Evolutionary conservation across 2,113 vertebrate species (phyloP).

Genomic region (Chaetorhynchus papuensis): DNA sequence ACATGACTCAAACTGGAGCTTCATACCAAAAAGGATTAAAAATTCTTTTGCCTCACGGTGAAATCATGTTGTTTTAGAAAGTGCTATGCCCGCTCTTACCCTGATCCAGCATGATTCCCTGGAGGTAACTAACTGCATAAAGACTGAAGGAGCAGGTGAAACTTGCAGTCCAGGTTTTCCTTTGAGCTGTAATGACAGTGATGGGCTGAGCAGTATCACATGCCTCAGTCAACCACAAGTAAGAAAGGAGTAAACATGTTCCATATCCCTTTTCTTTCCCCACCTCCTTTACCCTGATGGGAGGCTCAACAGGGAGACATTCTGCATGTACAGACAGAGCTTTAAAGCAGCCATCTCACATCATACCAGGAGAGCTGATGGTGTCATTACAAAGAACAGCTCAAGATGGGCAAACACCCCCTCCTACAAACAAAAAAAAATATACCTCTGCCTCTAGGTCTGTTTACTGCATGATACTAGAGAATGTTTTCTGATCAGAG

Average conservation of each 20-base stretch:
- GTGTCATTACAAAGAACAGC: accelerated
- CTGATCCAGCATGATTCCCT: not conserved
- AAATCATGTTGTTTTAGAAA: not conserved
- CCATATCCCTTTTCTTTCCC: not conserved
- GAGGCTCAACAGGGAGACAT: not conserved
- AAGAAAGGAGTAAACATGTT: accelerated
- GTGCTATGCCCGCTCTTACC: not conserved
- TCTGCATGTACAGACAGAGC: not conserved
- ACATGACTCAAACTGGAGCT: not conserved
- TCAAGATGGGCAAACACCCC: not conserved
- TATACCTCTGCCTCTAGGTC: not conserved
- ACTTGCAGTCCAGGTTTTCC: not conserved
- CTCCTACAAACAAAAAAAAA: no score
- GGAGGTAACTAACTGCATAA: not conserved
- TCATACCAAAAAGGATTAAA: not conserved
- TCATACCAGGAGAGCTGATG: not conserved
- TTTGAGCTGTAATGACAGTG: not conserved
- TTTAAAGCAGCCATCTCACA: not conserved
- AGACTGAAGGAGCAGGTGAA: not conserved
- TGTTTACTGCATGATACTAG: not conserved
- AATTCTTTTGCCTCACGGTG: not conserved
- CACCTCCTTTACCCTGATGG: not conserved
- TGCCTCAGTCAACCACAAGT: not conserved
- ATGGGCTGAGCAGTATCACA: not conserved
- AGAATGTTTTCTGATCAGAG: not conserved